A percentile compares a stretch with the other conserved stretches of the same genome.
Conservation (phyloP, 1,140 invertebrate genomes). For the Riptortus pedestris region DNA sequence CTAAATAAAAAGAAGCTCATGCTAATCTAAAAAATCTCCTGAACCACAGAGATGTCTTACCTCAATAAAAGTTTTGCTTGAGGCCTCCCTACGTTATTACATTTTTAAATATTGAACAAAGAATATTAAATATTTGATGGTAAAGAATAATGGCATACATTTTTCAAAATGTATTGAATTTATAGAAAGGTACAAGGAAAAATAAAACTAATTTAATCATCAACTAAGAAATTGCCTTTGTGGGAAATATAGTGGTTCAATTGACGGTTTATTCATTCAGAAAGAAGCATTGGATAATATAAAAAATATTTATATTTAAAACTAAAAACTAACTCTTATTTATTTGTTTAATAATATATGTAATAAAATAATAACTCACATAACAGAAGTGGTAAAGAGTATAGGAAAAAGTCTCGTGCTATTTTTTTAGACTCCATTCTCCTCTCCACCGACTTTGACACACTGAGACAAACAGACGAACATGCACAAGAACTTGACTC, state of each 20-base stretch:
- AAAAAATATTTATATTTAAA: not conserved
- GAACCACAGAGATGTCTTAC: constrained; percentile 11
- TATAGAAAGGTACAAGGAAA: too few species aligned
- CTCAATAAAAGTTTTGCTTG: too few species aligned
- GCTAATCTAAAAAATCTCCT: constrained; percentile 9
- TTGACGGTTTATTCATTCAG: not conserved
- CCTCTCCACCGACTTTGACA: constrained; percentile 18
- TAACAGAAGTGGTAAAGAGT: constrained; percentile 18
- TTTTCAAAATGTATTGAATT: too few species aligned
- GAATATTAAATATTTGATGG: too few species aligned
- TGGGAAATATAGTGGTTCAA: not conserved
- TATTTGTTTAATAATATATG: not conserved
- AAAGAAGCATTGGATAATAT: not conserved
- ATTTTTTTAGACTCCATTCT: constrained; percentile 18
- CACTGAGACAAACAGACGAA: constrained; percentile 18
- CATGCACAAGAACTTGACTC: constrained; percentile 17
- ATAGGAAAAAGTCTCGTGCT: constrained; percentile 18
- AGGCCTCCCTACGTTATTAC: too few species aligned
- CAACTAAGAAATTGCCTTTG: too few species aligned
- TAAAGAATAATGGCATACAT: too few species aligned
- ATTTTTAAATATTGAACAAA: too few species aligned
- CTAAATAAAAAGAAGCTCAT: constrained; percentile 9
- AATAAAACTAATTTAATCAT: too few species aligned
- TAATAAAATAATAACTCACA: constrained; percentile 12
- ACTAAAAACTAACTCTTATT: not conserved